Percentiles rank a stretch among this genome's conserved stretches.
phyloP scores from a whole-genome alignment of 2,888 invertebrate genomes.

The Latrodectus elegans region DNA sequence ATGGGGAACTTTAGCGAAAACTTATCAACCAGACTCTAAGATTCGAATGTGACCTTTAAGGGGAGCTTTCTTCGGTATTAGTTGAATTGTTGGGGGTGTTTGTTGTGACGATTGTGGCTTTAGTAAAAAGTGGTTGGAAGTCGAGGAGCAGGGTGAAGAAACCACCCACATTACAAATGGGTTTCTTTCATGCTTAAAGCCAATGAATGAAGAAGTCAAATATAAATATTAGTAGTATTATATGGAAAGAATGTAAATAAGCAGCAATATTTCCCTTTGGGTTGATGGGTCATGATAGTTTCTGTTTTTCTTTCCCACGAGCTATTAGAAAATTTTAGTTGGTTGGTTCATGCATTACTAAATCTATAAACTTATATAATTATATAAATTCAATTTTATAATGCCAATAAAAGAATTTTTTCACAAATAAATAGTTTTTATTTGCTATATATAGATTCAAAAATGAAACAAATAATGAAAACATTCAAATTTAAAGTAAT shows the following conservation, averaged over 20 bases:
- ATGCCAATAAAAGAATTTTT: too few species aligned
- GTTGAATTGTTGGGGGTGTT: conserved; percentile 15
- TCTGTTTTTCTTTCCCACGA: conserved; percentile 15
- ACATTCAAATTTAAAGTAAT: too few species aligned
- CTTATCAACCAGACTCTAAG: not conserved
- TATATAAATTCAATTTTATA: too few species aligned
- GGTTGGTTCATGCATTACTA: too few species aligned
- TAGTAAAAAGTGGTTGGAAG: conserved; percentile 23
- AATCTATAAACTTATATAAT: too few species aligned
- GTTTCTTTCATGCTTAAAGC: not conserved
- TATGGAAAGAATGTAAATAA: conserved; percentile 10
- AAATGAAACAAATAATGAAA: too few species aligned
- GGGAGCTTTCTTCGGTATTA: not conserved
- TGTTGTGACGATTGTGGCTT: conserved; percentile 51
- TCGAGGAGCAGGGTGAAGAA: not conserved
- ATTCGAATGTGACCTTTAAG: not conserved
- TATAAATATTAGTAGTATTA: conserved; percentile 40
- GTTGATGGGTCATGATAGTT: too few species aligned
- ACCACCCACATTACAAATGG: conserved; percentile 36
- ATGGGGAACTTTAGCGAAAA: not conserved
- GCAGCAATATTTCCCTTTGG: not conserved
- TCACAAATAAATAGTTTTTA: too few species aligned
- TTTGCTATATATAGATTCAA: too few species aligned
- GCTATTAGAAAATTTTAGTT: not conserved
- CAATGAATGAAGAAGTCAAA: conserved; percentile 30